Evolutionary conservation across 2,113 vertebrate genomes (phyloP).

Genomic region (Chaetura pelagica): DNA sequence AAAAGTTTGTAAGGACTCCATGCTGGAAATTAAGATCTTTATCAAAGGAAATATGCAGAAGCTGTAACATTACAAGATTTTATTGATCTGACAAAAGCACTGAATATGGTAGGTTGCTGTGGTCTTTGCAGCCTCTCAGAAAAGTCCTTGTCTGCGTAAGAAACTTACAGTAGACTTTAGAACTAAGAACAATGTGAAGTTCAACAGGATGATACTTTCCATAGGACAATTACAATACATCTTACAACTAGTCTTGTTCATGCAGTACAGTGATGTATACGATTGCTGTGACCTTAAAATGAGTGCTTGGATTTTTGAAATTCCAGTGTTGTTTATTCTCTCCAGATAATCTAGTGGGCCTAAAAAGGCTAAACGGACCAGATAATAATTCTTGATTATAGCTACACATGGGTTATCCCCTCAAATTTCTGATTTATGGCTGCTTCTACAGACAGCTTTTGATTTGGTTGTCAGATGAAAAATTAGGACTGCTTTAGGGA

Average conservation of each 20-base stretch:
- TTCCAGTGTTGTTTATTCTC: not conserved
- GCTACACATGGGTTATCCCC: not conserved
- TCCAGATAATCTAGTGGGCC: not conserved
- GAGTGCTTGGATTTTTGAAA: not conserved
- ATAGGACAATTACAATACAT: not conserved
- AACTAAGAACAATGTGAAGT: not conserved
- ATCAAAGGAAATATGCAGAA: not conserved
- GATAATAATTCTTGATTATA: not conserved
- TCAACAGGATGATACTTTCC: not conserved
- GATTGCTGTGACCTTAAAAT: not conserved
- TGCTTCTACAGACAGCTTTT: not conserved
- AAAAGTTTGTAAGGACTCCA: not conserved
- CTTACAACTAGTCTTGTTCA: not conserved
- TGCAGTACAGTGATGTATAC: not conserved
- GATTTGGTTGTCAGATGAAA: not conserved
- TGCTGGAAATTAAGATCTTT: not conserved
- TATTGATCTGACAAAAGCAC: not conserved
- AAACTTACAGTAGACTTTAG: not conserved
- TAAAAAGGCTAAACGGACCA: not conserved
- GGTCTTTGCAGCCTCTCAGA: not conserved
- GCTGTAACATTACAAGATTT: not conserved
- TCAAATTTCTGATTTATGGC: not conserved
- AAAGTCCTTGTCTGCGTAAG: not conserved
- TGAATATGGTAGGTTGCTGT: not conserved
- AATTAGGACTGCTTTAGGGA: not conserved